phyloP scores from a whole-genome alignment of 1,140 invertebrate species.

The Leptoteleia sp. region DNA sequence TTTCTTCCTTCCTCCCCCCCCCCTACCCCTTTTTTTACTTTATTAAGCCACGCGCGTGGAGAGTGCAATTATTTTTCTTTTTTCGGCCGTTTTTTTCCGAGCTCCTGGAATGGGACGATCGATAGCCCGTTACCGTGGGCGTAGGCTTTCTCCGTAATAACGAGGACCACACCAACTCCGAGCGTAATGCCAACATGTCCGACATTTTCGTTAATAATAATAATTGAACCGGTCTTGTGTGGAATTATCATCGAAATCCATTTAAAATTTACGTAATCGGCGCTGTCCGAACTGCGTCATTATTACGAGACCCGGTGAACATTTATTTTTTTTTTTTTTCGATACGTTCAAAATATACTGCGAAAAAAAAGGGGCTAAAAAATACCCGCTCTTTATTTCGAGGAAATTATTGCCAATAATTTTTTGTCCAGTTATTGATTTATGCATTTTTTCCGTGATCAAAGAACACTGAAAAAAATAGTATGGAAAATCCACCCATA shows the following conservation, averaged over 20 bases:
- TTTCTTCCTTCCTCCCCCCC: too few relatives aligned
- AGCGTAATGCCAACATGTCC: constrained; percentile 44
- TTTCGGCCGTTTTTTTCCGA: constrained; percentile 49
- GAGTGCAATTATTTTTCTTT: constrained; percentile 57
- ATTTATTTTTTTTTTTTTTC: background rate
- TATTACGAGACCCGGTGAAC: constrained; percentile 14
- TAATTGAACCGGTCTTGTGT: constrained; percentile 50
- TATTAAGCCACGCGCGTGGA: constrained; percentile 51
- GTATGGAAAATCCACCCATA: too few relatives aligned
- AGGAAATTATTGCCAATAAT: constrained; percentile 1
- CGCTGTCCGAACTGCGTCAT: constrained; percentile 14
- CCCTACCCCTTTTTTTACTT: constrained; percentile 36
- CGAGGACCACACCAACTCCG: constrained; percentile 51
- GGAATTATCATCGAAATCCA: constrained; percentile 40
- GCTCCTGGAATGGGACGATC: constrained; percentile 64
- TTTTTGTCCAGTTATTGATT: constrained; percentile 7
- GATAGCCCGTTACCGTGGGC: constrained; percentile 59
- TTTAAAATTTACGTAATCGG: constrained; percentile 45
- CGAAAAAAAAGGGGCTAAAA: too few relatives aligned
- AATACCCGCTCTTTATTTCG: background rate
- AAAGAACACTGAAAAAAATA: too few relatives aligned
- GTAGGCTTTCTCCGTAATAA: constrained; percentile 65
- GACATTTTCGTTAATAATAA: constrained; percentile 64
- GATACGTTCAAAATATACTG: too few relatives aligned
- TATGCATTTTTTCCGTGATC: too few relatives aligned